Base-by-base conservation (phyloP, 2,888 invertebrate species). In the Rapana venosa region DNA sequence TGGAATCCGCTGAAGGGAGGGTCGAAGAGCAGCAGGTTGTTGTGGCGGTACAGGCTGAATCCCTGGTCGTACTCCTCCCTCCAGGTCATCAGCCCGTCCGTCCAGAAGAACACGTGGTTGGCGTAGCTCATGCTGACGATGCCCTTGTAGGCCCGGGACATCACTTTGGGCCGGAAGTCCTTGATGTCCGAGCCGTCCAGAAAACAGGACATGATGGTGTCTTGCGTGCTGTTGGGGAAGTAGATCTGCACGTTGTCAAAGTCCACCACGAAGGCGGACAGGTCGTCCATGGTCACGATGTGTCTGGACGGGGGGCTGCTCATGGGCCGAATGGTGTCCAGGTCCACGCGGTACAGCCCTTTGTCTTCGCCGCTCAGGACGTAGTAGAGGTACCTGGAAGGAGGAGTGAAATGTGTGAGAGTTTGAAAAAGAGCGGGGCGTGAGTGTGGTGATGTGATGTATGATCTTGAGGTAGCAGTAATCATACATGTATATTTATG, bases 251-350 rank as follows among this genome's bases (percentile, higher is more conserved):
- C 98, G 95, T 98, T 98, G 0, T 97, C 97, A 93, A 98, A 97
- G 95, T 98, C 98, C 0, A 98, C 97, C 0, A 98, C 97, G 94
- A 98, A 98, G 0, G 98, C 97, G 11, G 97, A 98, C n/a, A 98
- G 96, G 93, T 97, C 96, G 0, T 97, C 96, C 92, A 97, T 93
- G 11, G 92, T 90, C 8, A 96, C 92, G 35, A 95, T 93, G 83
- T 85, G 92, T 61, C 86, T 66, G 20, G 92, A 86, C 70, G 87
- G 56, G 90, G 90, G 36, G 88, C 90, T n/a, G 90, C 85, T 15
- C 66, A 66, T 22, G 35, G 81, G 26, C 8, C 32, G 56, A 30
- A 84, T 20, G 30, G 47, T 15, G 87, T 90, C 15, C 84, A 98
- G 96, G 94, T 98, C 98, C 35, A 98, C 95, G 66, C 98, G 97